A percentile compares a stretch with the other conserved stretches of the same genome.
These are phyloP conservation scores for Campoletis sonorensis DNA, from an alignment of 1,140 invertebrate species.

Conservation along the genomic window DNA sequence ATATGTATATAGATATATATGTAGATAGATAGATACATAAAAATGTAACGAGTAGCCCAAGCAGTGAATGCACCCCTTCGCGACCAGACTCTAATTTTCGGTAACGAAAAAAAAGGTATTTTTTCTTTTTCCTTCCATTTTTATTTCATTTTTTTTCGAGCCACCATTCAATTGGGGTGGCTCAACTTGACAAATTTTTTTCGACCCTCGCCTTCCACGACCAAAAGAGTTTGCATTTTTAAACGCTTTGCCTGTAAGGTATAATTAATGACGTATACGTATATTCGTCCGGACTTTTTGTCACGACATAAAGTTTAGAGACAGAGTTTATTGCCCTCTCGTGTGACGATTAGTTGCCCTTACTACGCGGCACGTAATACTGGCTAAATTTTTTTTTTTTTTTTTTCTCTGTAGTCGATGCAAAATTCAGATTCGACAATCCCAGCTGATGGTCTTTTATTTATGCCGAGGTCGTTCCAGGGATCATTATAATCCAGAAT, in stretches of 20 bases:
- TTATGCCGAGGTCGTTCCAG: not conserved
- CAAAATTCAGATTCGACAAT: not conserved
- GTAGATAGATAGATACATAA: not conserved
- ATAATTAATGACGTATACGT: constrained; percentile 5
- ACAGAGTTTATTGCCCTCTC: not conserved
- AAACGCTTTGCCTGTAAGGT: not conserved
- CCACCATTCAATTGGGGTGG: not conserved
- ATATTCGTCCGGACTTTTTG: too few relatives aligned
- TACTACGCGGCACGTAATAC: not conserved
- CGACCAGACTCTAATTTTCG: constrained; percentile 19
- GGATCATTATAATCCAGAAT: too few relatives aligned
- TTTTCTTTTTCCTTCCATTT: not conserved
- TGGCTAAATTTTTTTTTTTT: not conserved
- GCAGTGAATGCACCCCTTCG: constrained; percentile 10
- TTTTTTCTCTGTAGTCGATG: not conserved
- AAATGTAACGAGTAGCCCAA: constrained; percentile 7
- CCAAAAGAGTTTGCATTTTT: not conserved
- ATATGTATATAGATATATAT: not conserved
- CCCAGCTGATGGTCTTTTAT: not conserved
- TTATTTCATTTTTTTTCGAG: not conserved
- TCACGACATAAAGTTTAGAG: not conserved
- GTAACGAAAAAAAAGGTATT: not conserved
- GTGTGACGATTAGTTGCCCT: not conserved
- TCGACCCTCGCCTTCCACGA: not conserved
- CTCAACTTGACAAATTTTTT: not conserved